Evolutionary conservation across 2,113 vertebrate genomes (phyloP), one percentile per base, ranked within the genome.

Genomic region (Struthidea cinerea): DNA sequence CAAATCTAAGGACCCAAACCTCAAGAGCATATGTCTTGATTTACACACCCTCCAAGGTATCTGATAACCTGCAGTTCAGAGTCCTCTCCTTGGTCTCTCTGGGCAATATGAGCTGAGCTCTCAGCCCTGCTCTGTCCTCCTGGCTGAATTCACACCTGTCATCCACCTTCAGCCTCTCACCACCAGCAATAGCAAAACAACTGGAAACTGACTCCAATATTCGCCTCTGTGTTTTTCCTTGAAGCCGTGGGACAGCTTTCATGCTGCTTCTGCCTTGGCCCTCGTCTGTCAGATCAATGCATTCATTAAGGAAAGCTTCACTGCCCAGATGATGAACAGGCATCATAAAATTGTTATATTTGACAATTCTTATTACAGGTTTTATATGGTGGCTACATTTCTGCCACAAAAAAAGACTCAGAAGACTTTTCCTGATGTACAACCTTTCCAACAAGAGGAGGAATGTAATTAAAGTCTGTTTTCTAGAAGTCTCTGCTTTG

Each of bases 351-450:
- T 24, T 12, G 10, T 81, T 82, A 27, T 82, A 89, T 50, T 39
- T 90, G 53, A 94, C 67, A 92, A 76, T 79, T 88, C 50, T 63
- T 85, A 61, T 69, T 88, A 41, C 63, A 94, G 50, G 13, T 86
- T 96, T 93, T 76, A 61, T 83, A 46, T 19, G 57, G 49, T 53
- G 61, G 57, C 37, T 94, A 47, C 28, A 49, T 68, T 94, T 93
- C 65, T 92, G 89, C 53, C 41, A 60, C 65, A 75, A 44, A 89
- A 74, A 89, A 89, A 81, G n/a, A 49, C 49, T 89, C 64, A 61
- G 64, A 84, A 92, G 86, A 84, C 35, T 90, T 94, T 86, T 71
- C 78, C 77, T 95, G 91, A 78, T 87, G 57, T 60, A 81, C 35
- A 53, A 17, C n/a, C 9, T 82, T 95, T 93, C 84, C 89, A 91